phyloP scores from a whole-genome alignment of 2,797 vertebrate genomes.

The Phoebastria nigripes region DNA sequence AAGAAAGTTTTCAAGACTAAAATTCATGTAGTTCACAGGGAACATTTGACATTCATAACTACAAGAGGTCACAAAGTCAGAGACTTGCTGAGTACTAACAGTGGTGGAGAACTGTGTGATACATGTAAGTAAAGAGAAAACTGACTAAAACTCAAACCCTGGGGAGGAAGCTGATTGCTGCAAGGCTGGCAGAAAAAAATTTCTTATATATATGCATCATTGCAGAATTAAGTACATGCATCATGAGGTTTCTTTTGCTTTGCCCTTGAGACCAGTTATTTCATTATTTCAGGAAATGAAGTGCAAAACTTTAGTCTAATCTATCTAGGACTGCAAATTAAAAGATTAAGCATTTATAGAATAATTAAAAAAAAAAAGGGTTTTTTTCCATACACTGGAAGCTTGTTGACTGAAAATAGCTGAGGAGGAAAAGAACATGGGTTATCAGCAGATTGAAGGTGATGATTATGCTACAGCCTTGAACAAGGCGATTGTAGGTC shows the following conservation, averaged over 20 bases:
- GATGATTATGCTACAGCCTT: not conserved
- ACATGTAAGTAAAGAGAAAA: not conserved
- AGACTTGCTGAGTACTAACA: not conserved
- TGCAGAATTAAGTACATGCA: not conserved
- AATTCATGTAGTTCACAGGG: not conserved
- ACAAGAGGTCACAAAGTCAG: not conserved
- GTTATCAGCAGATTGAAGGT: not conserved
- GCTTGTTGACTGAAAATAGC: not conserved
- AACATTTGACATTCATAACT: not conserved
- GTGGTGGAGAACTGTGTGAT: not conserved
- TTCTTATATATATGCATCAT: not conserved
- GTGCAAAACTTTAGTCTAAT: not conserved
- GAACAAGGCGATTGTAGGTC: not conserved
- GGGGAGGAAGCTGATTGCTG: not conserved
- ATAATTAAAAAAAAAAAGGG: not conserved
- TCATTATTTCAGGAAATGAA: not conserved
- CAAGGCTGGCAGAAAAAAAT: not conserved
- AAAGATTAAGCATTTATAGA: not conserved
- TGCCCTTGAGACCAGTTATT: not conserved
- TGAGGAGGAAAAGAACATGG: not conserved
- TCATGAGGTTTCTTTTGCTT: not conserved
- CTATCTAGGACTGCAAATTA: not conserved
- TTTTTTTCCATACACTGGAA: not conserved
- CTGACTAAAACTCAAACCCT: not conserved
- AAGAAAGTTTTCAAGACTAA: not conserved